A percentile compares a stretch with the other conserved stretches of the same genome.
phyloP scores from a whole-genome alignment of 2,113 vertebrate genomes.

The Urocolius indicus region DNA sequence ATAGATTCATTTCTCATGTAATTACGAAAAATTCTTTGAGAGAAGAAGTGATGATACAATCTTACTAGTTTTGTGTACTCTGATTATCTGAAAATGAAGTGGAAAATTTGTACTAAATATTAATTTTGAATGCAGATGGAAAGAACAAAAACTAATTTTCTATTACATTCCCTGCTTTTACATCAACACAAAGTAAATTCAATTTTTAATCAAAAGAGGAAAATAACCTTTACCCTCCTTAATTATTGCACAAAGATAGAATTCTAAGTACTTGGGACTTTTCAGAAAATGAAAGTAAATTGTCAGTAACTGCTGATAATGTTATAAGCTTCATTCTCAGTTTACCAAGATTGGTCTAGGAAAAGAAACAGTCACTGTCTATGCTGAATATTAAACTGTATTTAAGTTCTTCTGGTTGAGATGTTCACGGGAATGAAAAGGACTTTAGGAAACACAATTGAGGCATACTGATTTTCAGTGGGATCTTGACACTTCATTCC shows the following conservation, averaged over 20 bases:
- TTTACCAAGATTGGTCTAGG: background rate
- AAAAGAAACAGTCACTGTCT: background rate
- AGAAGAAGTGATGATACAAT: background rate
- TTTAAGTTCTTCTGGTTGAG: background rate
- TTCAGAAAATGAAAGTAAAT: slow-evolving; percentile 6
- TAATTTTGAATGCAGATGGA: slow-evolving; percentile 28
- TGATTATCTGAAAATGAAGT: slow-evolving; percentile 59
- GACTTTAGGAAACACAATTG: background rate
- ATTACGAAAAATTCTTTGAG: slow-evolving; percentile 1
- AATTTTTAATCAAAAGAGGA: slow-evolving; percentile 52
- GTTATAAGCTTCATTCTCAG: background rate
- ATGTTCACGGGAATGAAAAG: background rate
- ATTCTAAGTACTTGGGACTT: slow-evolving; percentile 3
- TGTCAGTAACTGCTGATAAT: background rate
- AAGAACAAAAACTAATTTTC: slow-evolving; percentile 40
- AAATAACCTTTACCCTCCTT: slow-evolving; percentile 27
- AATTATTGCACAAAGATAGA: slow-evolving; percentile 20
- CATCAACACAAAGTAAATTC: slow-evolving; percentile 57
- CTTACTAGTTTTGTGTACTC: slow-evolving; percentile 39
- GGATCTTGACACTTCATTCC: background rate
- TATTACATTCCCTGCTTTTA: slow-evolving; percentile 34
- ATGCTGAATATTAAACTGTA: background rate
- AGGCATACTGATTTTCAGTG: background rate
- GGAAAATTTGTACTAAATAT: slow-evolving; percentile 30
- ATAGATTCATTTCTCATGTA: background rate